Conservation (phyloP, 2,797 vertebrate species). For the Ptychadena robeensis region DNA sequence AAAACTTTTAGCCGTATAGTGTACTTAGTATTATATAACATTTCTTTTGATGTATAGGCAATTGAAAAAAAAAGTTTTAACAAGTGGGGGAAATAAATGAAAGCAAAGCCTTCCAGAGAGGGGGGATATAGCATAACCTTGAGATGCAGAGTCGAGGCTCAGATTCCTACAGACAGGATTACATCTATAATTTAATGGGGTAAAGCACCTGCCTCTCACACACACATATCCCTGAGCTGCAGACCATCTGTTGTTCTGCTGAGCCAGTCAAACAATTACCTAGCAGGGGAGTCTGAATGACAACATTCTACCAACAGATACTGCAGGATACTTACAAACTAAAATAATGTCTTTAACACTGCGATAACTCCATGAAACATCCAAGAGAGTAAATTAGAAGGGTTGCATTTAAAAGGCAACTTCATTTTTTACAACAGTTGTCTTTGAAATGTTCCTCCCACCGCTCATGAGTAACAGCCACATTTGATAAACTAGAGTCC, state of each 20-base stretch:
- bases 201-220: slow-evolving; percentile 45
- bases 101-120: not conserved
- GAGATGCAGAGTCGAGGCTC: slow-evolving; percentile 8
- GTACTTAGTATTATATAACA: no score
- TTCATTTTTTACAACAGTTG: not conserved
- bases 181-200: slow-evolving; percentile 53
- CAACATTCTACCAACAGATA: slow-evolving; percentile 16
- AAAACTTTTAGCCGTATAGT: no score
- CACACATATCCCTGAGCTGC: slow-evolving; percentile 24
- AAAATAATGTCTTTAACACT: not conserved
- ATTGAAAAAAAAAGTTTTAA: no score
- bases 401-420: not conserved
- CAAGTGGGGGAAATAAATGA: not conserved
- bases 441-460: not conserved
- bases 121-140: slow-evolving; percentile 24
- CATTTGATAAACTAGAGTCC: no score
- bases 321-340: slow-evolving; percentile 2
- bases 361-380: not conserved
- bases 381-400: not conserved
- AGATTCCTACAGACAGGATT: slow-evolving; percentile 40
- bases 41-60: no score
- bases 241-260: slow-evolving; percentile 42
- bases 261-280: slow-evolving; percentile 36
- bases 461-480: not conserved
- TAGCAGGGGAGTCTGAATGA: slow-evolving; percentile 22